Conservation (phyloP, 2,888 invertebrate species). For the Junonia oenone region DNA sequence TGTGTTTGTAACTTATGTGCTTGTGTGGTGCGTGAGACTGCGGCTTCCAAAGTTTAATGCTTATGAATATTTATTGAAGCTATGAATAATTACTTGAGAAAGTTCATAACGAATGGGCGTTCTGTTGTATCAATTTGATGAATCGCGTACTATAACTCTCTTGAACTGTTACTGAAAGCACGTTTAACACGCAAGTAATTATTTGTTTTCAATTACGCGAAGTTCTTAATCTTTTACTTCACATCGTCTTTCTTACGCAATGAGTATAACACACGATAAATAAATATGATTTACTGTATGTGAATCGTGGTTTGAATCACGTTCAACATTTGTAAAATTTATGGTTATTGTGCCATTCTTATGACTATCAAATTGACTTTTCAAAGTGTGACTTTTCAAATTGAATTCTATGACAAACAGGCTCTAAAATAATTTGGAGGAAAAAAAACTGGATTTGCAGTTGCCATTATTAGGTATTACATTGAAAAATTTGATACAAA, state of each 20-base stretch:
- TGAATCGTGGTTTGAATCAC: no score
- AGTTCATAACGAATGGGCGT: constrained; percentile 15
- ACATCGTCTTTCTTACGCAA: not conserved
- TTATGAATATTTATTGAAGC: constrained; percentile 27
- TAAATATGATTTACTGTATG: no score
- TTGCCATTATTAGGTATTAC: no score
- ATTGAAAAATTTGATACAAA: no score
- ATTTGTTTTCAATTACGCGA: not conserved
- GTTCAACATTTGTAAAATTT: no score
- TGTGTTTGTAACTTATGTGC: constrained; percentile 25
- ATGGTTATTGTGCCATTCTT: no score
- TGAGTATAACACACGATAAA: not conserved
- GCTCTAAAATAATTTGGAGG: no score
- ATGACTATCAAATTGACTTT: no score
- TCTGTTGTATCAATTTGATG: constrained; percentile 9
- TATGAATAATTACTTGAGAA: constrained; percentile 26
- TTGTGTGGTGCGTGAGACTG: constrained; percentile 23
- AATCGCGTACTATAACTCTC: not conserved
- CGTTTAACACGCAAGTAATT: not conserved
- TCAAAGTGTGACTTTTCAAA: no score
- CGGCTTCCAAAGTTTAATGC: constrained; percentile 23
- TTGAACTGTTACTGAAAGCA: not conserved
- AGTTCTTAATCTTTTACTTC: not conserved
- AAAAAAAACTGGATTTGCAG: no score
- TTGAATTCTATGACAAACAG: no score